Evolutionary conservation across 2,113 vertebrate genomes (phyloP), one percentile per base, ranked within the genome.

Genomic region (Panthera leo): DNA sequence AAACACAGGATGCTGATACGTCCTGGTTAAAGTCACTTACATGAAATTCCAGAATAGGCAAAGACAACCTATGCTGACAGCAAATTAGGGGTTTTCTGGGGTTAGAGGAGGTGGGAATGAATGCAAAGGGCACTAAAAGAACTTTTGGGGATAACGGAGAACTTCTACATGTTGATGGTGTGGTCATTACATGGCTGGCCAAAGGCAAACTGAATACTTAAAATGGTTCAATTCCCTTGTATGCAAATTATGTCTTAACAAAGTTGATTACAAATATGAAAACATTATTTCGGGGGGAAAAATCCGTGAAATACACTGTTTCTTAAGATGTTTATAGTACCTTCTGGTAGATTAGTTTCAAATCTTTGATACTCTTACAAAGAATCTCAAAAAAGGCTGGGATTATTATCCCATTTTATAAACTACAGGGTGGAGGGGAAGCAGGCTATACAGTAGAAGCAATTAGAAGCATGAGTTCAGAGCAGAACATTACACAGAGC

Each of bases 21-120:
- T 82, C 34, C 25, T 89, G 6, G 73, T 78, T 76, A 48, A 89
- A 63, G 34, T 39, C 45, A 78, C 45, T 79, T 19, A 63, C 45
- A 76, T 16, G 42, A 97, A 86, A 94, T 71, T 89, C 25, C 25
- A 86, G n/a, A 94, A 86, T 86, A 89, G 70, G 61, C 42, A 91
- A 89, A 51, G 73, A 42, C 42, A 88, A 48, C n/a, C 63, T 55
- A 70, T 0, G 10, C 14, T 63, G 78, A 88, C 7, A 70, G 31
- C 61, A 92, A 67, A 39, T 27, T 31, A 53, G 12, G 55, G 58
- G 61, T 71, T 85, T 83, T 76, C 76, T 73, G 34, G 16, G 53
- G 70, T 7, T 31, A n/a, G 3, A 75, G 19, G 19, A 13, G 3
- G 16, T 16, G 29, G n/a, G 55, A 94, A 93, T 53, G 65, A 94